Base-by-base conservation (phyloP, 2,113 vertebrate genomes). In the Dromaius novaehollandiae region DNA sequence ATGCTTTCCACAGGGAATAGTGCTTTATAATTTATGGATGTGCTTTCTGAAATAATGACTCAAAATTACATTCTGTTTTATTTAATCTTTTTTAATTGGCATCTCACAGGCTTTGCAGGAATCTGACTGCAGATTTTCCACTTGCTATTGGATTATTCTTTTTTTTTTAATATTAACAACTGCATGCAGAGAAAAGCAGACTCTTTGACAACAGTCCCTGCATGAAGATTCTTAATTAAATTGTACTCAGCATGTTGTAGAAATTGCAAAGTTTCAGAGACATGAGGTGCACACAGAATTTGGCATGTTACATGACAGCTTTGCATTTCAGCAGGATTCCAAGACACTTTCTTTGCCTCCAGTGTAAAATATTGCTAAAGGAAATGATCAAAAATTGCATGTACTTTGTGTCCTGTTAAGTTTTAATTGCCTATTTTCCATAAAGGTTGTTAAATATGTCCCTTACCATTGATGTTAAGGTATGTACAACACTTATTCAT, bases 1-100 rank as follows among this genome's bases (percentile, higher is more conserved):
- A 56, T 38, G 2, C 58, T 77, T 89, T 53, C 69, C 13, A 0
- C 28, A 55, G 63, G 70, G 74, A 96, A 5, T 15, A 28, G 53
- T 2, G 1, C 32, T 92, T 83, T 42, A 63, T 87, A 77, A 93
- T 89, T 74, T 88, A 95, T 89, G 63, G 63, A 74, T 82, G n/a
- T 82, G 25, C 26, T 93, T 93, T 82, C 76, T 32, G 32, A 75
- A 93, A 84, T 89, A 93, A 86, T 74, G 87, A 77, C 42, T 81
- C 90, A 93, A 82, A 94, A 96, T 85, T 91, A 34, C 68, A 65
- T 83, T 95, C 61, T 46, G 56, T 46, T 96, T 91, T 90, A 77
- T 91, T 95, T 93, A 87, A 95, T 90, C 84, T 95, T 75, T 82
- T 92, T 88, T 88, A 96, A 96, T 96, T 94, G 80, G 58, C 34